phyloP scores from a whole-genome alignment of 2,797 vertebrate species.

The Cossypha dichroa region DNA sequence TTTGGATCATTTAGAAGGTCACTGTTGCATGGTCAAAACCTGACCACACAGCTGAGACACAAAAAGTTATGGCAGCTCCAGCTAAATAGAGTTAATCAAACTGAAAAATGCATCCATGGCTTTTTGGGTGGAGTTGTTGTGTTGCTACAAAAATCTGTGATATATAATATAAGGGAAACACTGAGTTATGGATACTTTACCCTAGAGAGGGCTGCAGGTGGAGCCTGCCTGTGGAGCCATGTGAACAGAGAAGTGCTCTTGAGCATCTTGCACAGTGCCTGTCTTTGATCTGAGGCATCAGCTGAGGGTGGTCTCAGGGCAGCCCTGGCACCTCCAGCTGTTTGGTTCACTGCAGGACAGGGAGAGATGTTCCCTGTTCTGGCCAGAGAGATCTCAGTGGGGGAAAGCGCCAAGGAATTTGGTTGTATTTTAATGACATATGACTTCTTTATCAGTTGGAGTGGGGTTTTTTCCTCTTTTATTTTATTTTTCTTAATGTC shows the following conservation, averaged over 20 bases:
- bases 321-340: rapidly evolving
- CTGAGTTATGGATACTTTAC: rapidly evolving
- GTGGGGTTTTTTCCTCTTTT: neutral
- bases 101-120: neutral
- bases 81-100: neutral
- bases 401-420: neutral
- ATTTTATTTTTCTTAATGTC: neutral
- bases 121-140: neutral
- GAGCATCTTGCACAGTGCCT: rapidly evolving
- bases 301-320: neutral
- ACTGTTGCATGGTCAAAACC: neutral
- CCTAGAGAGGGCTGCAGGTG: neutral
- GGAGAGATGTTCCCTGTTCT: rapidly evolving
- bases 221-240: neutral
- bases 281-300: neutral
- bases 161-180: rapidly evolving
- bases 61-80: neutral
- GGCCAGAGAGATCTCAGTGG: neutral
- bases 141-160: neutral
- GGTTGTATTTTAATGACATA: neutral
- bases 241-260: neutral
- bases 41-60: neutral
- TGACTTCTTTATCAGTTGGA: neutral
- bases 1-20: neutral
- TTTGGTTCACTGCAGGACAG: neutral